phyloP scores from a whole-genome alignment of 2,113 vertebrate genomes.

The Ibidorhyncha struthersii region DNA sequence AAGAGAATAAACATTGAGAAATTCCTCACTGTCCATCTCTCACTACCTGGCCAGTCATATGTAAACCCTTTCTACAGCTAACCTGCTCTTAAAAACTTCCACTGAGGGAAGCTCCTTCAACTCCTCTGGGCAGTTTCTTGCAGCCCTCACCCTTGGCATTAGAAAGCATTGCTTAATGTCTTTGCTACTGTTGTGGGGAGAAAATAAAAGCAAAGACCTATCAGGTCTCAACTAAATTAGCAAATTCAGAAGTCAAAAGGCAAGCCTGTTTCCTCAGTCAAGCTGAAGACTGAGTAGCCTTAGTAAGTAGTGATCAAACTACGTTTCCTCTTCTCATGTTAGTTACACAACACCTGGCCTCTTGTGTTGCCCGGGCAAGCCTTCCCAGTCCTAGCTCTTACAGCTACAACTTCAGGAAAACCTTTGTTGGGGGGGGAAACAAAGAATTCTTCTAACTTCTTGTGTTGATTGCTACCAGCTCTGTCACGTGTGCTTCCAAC shows the following conservation, averaged over 20 bases:
- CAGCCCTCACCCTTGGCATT: not conserved
- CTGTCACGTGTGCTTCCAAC: not conserved
- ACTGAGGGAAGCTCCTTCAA: not conserved
- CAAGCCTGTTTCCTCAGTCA: not conserved
- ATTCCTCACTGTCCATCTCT: not conserved
- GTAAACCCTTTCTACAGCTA: not conserved
- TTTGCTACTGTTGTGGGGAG: not conserved
- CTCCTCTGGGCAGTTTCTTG: not conserved
- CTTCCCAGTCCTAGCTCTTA: not conserved
- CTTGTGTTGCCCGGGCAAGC: not conserved
- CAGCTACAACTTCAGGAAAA: not conserved
- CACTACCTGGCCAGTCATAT: not conserved
- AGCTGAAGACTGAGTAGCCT: not conserved
- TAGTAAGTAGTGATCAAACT: not conserved
- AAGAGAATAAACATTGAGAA: not conserved
- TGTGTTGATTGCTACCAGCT: not conserved
- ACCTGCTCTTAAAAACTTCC: not conserved
- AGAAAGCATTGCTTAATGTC: not conserved
- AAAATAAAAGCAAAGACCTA: not conserved
- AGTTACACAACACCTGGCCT: not conserved
- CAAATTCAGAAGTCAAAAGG: not conserved
- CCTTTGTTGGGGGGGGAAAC: not conserved
- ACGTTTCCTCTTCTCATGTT: not conserved
- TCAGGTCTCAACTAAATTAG: not conserved
- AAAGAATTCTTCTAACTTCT: not conserved